Percentiles rank a stretch among this genome's conserved stretches.
Evolutionary conservation across 1,140 invertebrate species (phyloP).

Genomic region (Caenorhabditis brenneri): DNA sequence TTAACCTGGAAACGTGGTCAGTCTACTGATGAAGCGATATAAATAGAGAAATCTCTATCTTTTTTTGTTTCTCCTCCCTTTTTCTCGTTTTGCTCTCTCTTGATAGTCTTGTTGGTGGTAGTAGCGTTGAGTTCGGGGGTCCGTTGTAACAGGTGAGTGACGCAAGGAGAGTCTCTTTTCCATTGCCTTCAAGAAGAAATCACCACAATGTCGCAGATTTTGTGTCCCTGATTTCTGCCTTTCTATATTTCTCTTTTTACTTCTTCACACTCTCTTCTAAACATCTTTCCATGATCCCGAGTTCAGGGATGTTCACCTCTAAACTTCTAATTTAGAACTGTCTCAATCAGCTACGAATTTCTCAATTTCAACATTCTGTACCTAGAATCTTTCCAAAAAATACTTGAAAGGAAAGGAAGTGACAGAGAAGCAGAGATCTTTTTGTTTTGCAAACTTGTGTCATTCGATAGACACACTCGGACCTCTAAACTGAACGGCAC

Average conservation of each 20-base stretch:
- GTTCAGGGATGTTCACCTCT: background rate
- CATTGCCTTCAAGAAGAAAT: conserved; percentile 38
- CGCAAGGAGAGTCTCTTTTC: conserved; percentile 37
- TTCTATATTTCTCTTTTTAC: conserved; percentile 10
- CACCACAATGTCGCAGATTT: conserved; percentile 32
- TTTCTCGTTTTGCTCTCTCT: background rate
- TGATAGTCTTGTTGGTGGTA: conserved; percentile 30
- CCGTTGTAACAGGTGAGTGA: conserved; percentile 41
- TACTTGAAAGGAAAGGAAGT: background rate
- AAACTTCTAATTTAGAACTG: no score
- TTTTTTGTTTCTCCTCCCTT: background rate
- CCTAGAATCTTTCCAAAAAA: no score
- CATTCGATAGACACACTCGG: conserved; percentile 31
- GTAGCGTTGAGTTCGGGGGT: conserved; percentile 20
- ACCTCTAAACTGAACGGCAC: background rate
- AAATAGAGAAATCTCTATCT: background rate
- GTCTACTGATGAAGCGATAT: background rate
- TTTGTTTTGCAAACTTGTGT: conserved; percentile 35
- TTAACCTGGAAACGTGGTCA: background rate
- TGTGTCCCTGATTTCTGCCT: background rate
- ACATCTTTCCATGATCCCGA: no score
- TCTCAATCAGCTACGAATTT: no score
- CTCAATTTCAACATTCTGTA: no score
- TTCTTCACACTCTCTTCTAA: background rate
- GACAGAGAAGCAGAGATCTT: background rate